Evolutionary conservation across 2,888 invertebrate genomes (phyloP).

Genomic region (Drosophila basisetae): DNA sequence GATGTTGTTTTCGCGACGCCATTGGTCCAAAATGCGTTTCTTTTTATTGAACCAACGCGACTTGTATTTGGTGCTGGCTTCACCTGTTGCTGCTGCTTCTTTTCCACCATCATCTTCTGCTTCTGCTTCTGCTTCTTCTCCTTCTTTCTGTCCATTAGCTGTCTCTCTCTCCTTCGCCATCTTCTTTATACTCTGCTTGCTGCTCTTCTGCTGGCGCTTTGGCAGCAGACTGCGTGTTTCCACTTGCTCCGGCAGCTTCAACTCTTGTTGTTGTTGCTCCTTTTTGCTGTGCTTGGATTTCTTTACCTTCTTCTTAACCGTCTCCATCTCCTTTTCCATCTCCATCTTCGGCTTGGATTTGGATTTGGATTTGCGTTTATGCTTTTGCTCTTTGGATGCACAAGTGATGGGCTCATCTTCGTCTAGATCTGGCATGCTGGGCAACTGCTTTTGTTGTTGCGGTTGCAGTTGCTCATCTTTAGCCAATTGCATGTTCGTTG

Average conservation of each 20-base stretch:
- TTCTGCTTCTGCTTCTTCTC: neutral
- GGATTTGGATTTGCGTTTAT: slow-evolving; percentile 20
- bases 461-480: neutral
- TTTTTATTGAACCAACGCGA: slow-evolving; percentile 31
- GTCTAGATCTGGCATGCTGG: slow-evolving; percentile 29
- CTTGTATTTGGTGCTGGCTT: too few species aligned
- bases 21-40: slow-evolving; percentile 46
- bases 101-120: too few species aligned
- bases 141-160: neutral
- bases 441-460: slow-evolving; percentile 8
- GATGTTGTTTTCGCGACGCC: slow-evolving; percentile 19
- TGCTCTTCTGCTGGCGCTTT: neutral
- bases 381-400: neutral
- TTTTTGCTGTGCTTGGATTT: neutral
- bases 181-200: neutral
- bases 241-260: neutral
- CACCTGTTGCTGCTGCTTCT: neutral
- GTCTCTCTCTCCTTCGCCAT: neutral
- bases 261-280: neutral
- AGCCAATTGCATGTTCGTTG: neutral
- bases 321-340: neutral
- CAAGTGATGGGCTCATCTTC: slow-evolving; percentile 9
- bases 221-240: neutral
- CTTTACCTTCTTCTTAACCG: neutral
- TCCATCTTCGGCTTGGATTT: slow-evolving; percentile 43